Conservation (phyloP, 92 coral and sea anemone genomes). For the Scolanthus callimorphus region DNA sequence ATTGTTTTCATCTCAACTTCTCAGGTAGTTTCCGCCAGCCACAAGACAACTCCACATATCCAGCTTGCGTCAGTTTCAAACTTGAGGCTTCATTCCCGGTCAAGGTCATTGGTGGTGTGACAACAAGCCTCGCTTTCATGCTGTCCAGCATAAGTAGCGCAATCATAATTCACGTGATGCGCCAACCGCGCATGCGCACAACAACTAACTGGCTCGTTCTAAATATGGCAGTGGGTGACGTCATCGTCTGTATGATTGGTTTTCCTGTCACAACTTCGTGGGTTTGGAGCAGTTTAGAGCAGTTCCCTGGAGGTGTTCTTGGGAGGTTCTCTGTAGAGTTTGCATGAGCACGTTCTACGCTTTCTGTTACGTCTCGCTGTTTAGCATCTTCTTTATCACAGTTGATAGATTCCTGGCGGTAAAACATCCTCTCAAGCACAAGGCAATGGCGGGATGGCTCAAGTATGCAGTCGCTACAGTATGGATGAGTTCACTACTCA, state of each 20-base stretch:
- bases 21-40: no score
- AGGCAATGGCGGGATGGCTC: constrained; percentile 1
- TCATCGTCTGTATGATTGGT: neutral
- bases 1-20: no score
- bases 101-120: no score
- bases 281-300: neutral
- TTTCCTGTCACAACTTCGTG: neutral
- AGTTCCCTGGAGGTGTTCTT: neutral
- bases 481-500: neutral
- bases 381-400: neutral
- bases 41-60: no score
- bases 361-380: neutral
- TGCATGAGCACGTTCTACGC: neutral
- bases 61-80: no score
- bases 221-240: constrained; percentile 2
- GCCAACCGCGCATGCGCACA: constrained; percentile 1
- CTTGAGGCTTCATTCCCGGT: no score
- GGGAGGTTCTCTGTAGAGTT: neutral
- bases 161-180: neutral
- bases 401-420: constrained; percentile 1
- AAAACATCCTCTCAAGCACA: neutral
- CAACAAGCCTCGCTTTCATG: no score
- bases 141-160: neutral
- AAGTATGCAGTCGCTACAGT: neutral
- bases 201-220: neutral